Conservation (phyloP, 2,888 invertebrate genomes). For the Desoria tigrina region DNA sequence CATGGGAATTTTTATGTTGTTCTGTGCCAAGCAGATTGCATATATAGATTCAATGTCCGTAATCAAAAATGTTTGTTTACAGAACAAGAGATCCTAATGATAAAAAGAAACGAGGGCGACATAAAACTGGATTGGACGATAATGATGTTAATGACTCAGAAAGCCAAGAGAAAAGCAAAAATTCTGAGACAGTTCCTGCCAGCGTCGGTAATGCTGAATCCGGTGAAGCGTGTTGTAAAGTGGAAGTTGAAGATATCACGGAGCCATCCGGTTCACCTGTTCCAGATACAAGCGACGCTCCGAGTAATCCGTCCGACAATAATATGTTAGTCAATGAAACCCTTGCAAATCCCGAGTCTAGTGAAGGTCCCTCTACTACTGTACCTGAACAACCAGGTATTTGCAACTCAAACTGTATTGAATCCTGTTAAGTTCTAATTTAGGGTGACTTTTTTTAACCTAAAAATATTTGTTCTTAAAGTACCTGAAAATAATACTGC, state of each 20-base stretch:
- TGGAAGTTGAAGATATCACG: not conserved
- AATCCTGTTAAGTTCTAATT: no score
- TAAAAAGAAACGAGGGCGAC: conserved; percentile 5
- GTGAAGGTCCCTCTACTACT: no score
- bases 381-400: no score
- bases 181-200: not conserved
- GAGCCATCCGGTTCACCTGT: not conserved
- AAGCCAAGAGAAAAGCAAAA: not conserved
- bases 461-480: not conserved
- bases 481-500: conserved; percentile 10
- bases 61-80: not conserved
- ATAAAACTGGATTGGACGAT: not conserved
- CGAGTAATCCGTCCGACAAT: not conserved
- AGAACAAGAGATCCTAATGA: conserved; percentile 11
- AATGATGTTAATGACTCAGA: not conserved
- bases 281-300: not conserved
- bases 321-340: not conserved
- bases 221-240: conserved; percentile 1
- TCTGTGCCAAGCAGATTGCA: no score
- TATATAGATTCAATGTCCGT: no score
- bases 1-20: no score
- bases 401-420: no score
- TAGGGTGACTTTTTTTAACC: no score
- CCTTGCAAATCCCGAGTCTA: no score
- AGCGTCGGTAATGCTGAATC: not conserved